Conservation (phyloP, 2,113 vertebrate genomes). For the Empidonax traillii region DNA sequence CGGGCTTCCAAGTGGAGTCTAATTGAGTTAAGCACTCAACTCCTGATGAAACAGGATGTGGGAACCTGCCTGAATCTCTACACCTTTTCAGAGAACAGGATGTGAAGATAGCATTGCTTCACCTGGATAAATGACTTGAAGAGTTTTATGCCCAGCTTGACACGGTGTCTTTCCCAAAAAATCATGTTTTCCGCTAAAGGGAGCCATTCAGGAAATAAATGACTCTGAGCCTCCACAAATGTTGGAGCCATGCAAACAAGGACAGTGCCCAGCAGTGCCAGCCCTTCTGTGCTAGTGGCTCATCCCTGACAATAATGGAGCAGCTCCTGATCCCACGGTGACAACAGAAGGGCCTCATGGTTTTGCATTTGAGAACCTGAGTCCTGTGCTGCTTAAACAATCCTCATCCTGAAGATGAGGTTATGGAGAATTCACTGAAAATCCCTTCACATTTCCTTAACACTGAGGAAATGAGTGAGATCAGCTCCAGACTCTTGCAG, state of each 20-base stretch:
- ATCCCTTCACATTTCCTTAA: neutral
- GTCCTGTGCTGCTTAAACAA: neutral
- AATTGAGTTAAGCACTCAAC: neutral
- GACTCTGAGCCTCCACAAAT: neutral
- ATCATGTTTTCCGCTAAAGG: neutral
- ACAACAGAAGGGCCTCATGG: neutral
- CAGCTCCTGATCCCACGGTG: neutral
- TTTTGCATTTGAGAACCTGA: neutral
- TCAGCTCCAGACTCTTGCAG: neutral
- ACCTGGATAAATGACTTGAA: neutral
- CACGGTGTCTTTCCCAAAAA: neutral
- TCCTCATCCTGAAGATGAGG: neutral
- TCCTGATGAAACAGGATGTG: neutral
- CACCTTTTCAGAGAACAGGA: neutral
- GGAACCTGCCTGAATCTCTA: neutral
- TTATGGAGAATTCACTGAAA: conserved; percentile 4
- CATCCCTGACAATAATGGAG: neutral
- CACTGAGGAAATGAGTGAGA: neutral
- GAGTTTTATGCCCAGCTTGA: neutral
- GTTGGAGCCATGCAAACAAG: neutral
- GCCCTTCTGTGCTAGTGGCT: neutral
- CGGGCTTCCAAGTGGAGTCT: neutral
- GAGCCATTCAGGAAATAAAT: neutral
- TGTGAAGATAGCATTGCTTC: neutral
- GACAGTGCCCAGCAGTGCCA: neutral